Evolutionary conservation across 2,113 vertebrate species (phyloP), one percentile per base, ranked within the genome.

Genomic region (Equus quagga): DNA sequence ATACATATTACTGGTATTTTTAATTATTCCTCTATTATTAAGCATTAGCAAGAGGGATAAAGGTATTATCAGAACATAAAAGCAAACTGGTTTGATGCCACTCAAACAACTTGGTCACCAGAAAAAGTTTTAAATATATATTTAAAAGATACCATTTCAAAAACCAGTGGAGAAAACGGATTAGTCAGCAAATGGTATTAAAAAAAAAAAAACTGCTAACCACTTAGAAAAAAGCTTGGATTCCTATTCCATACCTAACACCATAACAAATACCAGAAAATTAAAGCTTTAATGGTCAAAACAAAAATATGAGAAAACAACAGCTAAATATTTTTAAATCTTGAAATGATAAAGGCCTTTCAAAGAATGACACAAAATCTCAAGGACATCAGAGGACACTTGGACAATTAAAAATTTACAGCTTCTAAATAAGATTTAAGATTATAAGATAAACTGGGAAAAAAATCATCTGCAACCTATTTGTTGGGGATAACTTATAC

Each of bases 281-380:
- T 19, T 69, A 56, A 58, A 49, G 51, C 78, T 93, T 78, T 96
- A 89, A 78, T 36, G 33, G 70, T 44, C 44, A 89, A 95, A 92
- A 86, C 44, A 75, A 65, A 92, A 58, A 24, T 65, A 81, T 15
- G 46, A 88, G 36, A 96, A 96, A 92, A 88, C 41, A 76, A 54
- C n/a, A 70, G 64, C 10, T 91, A 72, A 41, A 21, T 44, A 70
- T 33, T 89, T 84, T 9, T 46, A 87, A 84, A 84, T 24, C 79
- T 72, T 79, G 18, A 24, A 79, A 64, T 65, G 18, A 62, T 23
- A 21, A 83, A 89, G 15, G 67, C 23, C 31, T 81, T 95, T 93
- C 51, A 69, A 69, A 69, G 54, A 85, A 62, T 51, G 41, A 60
- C 33, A 60, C 24, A 84, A 87, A 49, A 91, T 80, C 18, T 46